These are phyloP conservation scores for Spodoptera frugiperda DNA, from an alignment of 1,140 invertebrate genomes.

Conservation along the genomic window DNA sequence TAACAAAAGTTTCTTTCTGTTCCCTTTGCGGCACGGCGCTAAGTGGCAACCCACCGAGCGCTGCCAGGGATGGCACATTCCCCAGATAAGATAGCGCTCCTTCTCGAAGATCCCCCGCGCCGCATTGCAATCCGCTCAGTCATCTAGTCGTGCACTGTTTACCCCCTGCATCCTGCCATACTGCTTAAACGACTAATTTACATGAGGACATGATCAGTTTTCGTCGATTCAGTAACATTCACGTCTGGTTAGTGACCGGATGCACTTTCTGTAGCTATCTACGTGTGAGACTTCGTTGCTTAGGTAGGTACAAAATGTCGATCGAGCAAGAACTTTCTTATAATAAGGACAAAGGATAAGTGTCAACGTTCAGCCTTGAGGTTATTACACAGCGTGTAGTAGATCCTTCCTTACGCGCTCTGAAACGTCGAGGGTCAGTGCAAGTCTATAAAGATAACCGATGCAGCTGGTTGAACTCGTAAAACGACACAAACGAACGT, in stretches of 20 bases:
- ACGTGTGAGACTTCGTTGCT: not conserved
- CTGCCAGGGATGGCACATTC: slow-evolving; percentile 76
- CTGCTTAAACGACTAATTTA: slow-evolving; percentile 46
- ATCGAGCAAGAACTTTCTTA: not conserved
- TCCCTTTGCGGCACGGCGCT: slow-evolving; percentile 68
- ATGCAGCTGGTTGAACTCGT: slow-evolving; percentile 80
- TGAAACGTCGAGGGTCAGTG: slow-evolving; percentile 71
- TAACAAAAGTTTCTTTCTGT: slow-evolving; percentile 69
- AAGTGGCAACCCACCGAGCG: slow-evolving; percentile 74
- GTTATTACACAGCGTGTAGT: not conserved
- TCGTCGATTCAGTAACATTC: slow-evolving; percentile 29
- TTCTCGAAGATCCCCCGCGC: slow-evolving; percentile 43
- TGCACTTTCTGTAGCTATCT: slow-evolving; percentile 9
- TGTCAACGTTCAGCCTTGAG: slow-evolving; percentile 21
- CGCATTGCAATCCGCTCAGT: slow-evolving; percentile 75
- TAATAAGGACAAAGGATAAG: slow-evolving; percentile 6
- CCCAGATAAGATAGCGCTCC: slow-evolving; percentile 75
- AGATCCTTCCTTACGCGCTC: slow-evolving; percentile 40
- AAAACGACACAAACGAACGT: slow-evolving; percentile 78
- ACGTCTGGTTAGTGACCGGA: slow-evolving; percentile 26
- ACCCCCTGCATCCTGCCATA: slow-evolving; percentile 46
- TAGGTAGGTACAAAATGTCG: not conserved
- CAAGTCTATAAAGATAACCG: slow-evolving; percentile 80
- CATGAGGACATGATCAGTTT: slow-evolving; percentile 37
- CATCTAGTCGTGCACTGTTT: slow-evolving; percentile 56